Evolutionary conservation across 2,113 vertebrate species (phyloP).

Genomic region (Callopanchax toddi): DNA sequence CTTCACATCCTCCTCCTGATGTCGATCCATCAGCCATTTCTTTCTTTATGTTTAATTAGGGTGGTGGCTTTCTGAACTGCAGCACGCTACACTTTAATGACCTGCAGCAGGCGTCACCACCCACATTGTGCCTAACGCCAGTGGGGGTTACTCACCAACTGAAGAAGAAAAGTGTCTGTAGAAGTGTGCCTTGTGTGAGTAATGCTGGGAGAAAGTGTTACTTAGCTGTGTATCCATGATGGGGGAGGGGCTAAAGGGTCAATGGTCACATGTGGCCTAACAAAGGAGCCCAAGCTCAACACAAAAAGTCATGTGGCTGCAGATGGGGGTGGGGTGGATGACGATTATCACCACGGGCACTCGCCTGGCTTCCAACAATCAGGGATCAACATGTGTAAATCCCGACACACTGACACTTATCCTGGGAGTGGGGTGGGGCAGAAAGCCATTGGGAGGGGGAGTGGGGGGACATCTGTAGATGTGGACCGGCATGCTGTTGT

Average conservation of each 20-base stretch:
- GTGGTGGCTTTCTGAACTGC: constrained; percentile 40
- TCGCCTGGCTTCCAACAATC: constrained; percentile 70
- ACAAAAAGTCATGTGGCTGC: constrained; percentile 66
- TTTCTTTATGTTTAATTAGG: constrained; percentile 44
- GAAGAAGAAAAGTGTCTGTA: constrained; percentile 53
- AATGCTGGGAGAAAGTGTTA: constrained; percentile 26
- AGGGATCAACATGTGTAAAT: constrained; percentile 74
- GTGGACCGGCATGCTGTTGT: constrained; percentile 47
- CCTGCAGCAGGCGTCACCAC: constrained; percentile 47
- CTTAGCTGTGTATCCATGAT: constrained; percentile 20
- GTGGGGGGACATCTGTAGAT: constrained; percentile 64
- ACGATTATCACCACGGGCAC: constrained; percentile 52
- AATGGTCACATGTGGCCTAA: constrained; percentile 68
- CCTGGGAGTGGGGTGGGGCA: constrained; percentile 19
- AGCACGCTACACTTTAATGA: constrained; percentile 44
- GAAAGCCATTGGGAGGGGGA: constrained; percentile 5
- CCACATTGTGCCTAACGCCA: constrained; percentile 35
- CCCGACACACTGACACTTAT: constrained; percentile 57
- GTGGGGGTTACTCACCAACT: constrained; percentile 20
- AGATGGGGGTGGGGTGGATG: constrained; percentile 39
- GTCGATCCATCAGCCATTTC: background rate
- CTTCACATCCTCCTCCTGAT: background rate
- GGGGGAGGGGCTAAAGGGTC: constrained; percentile 65
- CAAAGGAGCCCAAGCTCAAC: constrained; percentile 60
- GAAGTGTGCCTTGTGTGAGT: constrained; percentile 50